phyloP scores from a whole-genome alignment of 2,888 invertebrate species.

The Elmis aenea region DNA sequence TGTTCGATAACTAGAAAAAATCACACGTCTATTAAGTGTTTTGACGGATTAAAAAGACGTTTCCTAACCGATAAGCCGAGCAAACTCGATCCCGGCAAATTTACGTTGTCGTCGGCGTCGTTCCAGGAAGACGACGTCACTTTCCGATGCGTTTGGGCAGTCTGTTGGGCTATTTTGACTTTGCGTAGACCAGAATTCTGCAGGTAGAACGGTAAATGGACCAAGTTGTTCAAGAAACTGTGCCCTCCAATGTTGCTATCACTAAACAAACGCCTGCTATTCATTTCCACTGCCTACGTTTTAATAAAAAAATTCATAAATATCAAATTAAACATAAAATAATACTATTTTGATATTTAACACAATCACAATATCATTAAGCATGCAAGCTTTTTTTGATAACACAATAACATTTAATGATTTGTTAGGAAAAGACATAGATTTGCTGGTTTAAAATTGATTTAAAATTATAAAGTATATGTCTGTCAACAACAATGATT shows the following conservation, averaged over 20 bases:
- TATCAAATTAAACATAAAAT: too few relatives aligned
- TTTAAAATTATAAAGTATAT: too few relatives aligned
- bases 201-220: constrained; percentile 95
- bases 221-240: constrained; percentile 90
- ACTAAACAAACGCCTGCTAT: constrained; percentile 78
- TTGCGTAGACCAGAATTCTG: constrained; percentile 93
- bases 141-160: constrained; percentile 56
- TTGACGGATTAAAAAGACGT: not conserved
- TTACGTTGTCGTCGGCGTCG: constrained; percentile 53
- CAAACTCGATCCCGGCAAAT: constrained; percentile 42
- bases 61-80: constrained; percentile 49
- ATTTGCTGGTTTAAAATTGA: too few relatives aligned
- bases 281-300: constrained; percentile 80
- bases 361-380: not conserved
- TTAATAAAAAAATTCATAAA: constrained; percentile 7
- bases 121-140: constrained; percentile 40
- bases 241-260: constrained; percentile 94
- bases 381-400: too few relatives aligned
- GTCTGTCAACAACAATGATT: too few relatives aligned
- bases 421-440: too few relatives aligned
- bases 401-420: too few relatives aligned
- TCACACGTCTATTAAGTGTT: constrained; percentile 1
- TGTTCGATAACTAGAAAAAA: constrained; percentile 58
- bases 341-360: not conserved
- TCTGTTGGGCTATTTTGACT: constrained; percentile 81